Evolutionary conservation across 53 echinoderm and acorn worm genomes (phyloP).

Genomic region (Antedon mediterranea): DNA sequence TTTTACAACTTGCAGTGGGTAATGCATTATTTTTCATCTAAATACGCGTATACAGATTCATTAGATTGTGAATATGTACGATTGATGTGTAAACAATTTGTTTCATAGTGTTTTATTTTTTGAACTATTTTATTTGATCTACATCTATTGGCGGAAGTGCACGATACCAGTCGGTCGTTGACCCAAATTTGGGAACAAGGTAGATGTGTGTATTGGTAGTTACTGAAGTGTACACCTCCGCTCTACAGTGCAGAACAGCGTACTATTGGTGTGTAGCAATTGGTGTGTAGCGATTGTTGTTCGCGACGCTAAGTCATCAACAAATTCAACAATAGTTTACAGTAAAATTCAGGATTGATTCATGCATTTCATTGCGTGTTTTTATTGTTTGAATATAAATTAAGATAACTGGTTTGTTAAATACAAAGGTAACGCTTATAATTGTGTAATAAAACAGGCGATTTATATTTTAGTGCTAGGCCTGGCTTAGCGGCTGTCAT

Average conservation of each 20-base stretch:
- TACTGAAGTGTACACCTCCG: not conserved
- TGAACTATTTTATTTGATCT: not conserved
- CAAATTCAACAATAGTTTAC: not conserved
- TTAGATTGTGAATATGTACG: too few species aligned
- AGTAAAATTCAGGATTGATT: not conserved
- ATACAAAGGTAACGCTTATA: not conserved
- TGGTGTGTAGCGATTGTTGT: not conserved
- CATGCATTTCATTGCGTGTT: not conserved
- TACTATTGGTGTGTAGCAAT: not conserved
- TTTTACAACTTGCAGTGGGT: too few species aligned
- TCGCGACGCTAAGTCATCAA: not conserved
- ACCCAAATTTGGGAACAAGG: not conserved
- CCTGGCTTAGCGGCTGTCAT: not conserved
- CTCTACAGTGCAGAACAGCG: not conserved
- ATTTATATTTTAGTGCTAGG: slow-evolving; percentile 1
- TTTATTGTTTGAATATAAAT: not conserved
- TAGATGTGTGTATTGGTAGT: not conserved
- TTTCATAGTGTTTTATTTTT: not conserved
- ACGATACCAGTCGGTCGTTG: not conserved
- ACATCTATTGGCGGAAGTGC: not conserved
- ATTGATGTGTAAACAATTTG: too few species aligned
- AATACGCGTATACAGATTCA: too few species aligned
- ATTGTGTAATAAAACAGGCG: not conserved
- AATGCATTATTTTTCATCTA: too few species aligned
- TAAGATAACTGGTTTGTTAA: not conserved